phyloP scores from a whole-genome alignment of 2,888 invertebrate species.

The Drosophila kanekoi region DNA sequence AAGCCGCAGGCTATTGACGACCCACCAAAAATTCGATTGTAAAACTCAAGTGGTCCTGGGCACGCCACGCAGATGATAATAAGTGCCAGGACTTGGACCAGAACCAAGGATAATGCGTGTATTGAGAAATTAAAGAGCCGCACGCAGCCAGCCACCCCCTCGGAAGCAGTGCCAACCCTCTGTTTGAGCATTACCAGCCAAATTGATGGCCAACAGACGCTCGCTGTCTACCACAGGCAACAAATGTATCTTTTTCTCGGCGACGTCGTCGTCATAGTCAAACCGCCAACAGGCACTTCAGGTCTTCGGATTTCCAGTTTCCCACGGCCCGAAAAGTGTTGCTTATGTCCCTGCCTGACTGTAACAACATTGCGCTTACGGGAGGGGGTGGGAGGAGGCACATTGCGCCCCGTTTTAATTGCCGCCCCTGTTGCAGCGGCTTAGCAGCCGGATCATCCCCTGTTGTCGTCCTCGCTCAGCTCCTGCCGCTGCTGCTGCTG shows the following conservation, averaged over 20 bases:
- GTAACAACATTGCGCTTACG: constrained; percentile 58
- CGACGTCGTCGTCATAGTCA: constrained; percentile 54
- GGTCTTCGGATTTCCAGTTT: constrained; percentile 50
- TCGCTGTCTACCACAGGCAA: constrained; percentile 68
- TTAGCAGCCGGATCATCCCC: constrained; percentile 79
- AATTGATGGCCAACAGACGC: constrained; percentile 81
- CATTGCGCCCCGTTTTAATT: constrained; percentile 72
- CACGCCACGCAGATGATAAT: constrained; percentile 63
- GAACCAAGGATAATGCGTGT: constrained; percentile 61
- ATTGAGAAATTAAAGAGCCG: constrained; percentile 80
- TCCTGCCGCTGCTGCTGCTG: constrained; percentile 22
- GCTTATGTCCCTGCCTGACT: constrained; percentile 75
- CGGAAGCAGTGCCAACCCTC: constrained; percentile 14
- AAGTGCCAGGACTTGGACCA: constrained; percentile 58
- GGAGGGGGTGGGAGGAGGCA: constrained; percentile 14
- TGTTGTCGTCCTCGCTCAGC: constrained; percentile 18
- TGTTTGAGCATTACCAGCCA: constrained; percentile 43
- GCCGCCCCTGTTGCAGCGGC: constrained; percentile 68
- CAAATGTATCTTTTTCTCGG: constrained; percentile 71
- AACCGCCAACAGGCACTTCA: constrained; percentile 73
- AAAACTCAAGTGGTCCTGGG: constrained; percentile 66
- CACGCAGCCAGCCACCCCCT: constrained; percentile 56
- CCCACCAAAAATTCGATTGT: constrained; percentile 63
- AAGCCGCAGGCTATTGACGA: constrained; percentile 47
- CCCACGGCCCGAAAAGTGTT: constrained; percentile 80